phyloP scores from a whole-genome alignment of 2,888 invertebrate species.

The Dromius quadrimaculatus region DNA sequence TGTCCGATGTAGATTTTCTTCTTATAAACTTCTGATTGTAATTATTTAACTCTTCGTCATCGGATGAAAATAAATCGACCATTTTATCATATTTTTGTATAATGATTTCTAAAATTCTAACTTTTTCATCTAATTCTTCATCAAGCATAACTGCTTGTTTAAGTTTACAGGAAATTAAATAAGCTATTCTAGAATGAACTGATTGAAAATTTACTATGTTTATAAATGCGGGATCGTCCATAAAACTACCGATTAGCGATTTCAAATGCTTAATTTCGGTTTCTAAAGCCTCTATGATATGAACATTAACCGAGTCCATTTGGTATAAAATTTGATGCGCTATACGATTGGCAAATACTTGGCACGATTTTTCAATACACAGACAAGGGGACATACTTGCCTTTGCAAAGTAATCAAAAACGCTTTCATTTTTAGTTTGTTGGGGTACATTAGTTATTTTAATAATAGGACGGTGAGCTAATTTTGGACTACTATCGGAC shows the following conservation, averaged over 20 bases:
- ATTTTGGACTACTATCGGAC: constrained; percentile 62
- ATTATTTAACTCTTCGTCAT: constrained; percentile 68
- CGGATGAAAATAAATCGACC: constrained; percentile 71
- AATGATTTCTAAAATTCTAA: constrained; percentile 55
- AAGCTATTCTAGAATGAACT: constrained; percentile 76
- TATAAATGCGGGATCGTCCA: constrained; percentile 75
- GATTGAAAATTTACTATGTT: constrained; percentile 74
- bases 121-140: constrained; percentile 65
- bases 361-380: constrained; percentile 73
- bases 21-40: constrained; percentile 55
- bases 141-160: constrained; percentile 67
- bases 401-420: constrained; percentile 53
- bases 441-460: constrained; percentile 5
- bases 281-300: constrained; percentile 72
- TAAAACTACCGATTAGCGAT: constrained; percentile 76
- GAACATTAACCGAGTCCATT: constrained; percentile 67
- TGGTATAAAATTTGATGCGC: constrained; percentile 72
- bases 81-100: constrained; percentile 59
- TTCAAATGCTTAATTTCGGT: constrained; percentile 78
- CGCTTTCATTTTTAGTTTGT: constrained; percentile 25
- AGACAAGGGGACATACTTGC: constrained; percentile 66
- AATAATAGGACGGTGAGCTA: constrained; percentile 17
- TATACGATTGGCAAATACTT: constrained; percentile 79
- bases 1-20: constrained; percentile 54
- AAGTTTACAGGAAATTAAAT: constrained; percentile 73